Evolutionary conservation across 1,140 invertebrate genomes (phyloP).

Genomic region (Helicoverpa armigera): DNA sequence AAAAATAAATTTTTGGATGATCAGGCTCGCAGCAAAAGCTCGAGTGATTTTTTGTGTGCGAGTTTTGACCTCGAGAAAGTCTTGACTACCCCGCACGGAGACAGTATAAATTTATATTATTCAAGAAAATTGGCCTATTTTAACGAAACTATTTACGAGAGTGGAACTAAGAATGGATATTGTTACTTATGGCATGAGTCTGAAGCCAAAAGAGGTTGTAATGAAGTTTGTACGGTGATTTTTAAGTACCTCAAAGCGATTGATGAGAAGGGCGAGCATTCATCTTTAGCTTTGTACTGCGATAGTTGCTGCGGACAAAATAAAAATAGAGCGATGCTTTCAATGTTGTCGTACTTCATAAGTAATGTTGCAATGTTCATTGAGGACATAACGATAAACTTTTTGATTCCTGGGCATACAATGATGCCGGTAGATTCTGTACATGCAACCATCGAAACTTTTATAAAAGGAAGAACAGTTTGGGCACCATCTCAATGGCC

Average conservation of each 20-base stretch:
- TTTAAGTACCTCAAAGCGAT: slow-evolving; percentile 16
- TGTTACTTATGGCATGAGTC: slow-evolving; percentile 2
- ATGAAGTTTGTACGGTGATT: slow-evolving; percentile 3
- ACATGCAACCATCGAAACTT: too few species aligned
- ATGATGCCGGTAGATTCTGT: neutral
- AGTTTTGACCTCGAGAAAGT: slow-evolving; percentile 29
- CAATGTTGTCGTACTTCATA: slow-evolving; percentile 10
- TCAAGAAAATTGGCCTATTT: slow-evolving; percentile 5
- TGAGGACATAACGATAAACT: too few species aligned
- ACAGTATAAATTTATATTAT: slow-evolving; percentile 22
- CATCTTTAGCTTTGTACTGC: neutral
- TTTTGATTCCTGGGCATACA: too few species aligned
- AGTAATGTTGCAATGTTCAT: neutral
- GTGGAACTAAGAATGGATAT: neutral
- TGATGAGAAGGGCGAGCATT: neutral
- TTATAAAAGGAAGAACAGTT: too few species aligned
- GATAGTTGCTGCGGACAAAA: slow-evolving; percentile 23
- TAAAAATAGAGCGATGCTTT: neutral
- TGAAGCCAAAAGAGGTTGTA: slow-evolving; percentile 12
- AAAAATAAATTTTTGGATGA: neutral
- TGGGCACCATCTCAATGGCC: too few species aligned
- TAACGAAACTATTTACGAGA: slow-evolving; percentile 22
- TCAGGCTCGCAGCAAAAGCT: neutral
- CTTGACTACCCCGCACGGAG: slow-evolving; percentile 1
- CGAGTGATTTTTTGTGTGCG: neutral